These are phyloP conservation scores for Arrhamphus sclerolepis DNA, from an alignment of 2,797 vertebrate species.

Conservation along the genomic window DNA sequence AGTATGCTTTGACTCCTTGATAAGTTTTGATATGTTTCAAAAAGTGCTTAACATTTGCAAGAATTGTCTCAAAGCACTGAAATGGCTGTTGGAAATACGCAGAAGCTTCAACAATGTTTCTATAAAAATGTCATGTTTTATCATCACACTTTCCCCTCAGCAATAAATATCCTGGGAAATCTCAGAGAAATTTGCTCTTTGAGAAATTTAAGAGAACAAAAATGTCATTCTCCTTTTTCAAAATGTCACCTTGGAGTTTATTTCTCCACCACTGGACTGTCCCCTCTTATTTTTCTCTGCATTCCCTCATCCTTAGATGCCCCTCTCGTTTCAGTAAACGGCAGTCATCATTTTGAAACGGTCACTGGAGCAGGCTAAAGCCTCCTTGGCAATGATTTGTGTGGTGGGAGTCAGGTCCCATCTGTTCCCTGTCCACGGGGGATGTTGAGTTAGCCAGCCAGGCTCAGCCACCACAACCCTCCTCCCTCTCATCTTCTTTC, in stretches of 20 bases:
- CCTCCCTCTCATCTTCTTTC: slow-evolving; percentile 30
- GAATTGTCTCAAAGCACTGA: not conserved
- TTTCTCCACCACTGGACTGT: slow-evolving; percentile 4
- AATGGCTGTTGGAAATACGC: not conserved
- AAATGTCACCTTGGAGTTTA: not conserved
- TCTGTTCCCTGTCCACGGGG: slow-evolving; percentile 71
- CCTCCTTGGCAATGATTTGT: slow-evolving; percentile 69
- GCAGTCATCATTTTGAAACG: slow-evolving; percentile 40
- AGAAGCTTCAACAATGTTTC: not conserved
- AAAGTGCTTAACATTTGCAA: not conserved
- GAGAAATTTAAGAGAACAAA: no score
- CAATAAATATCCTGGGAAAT: no score
- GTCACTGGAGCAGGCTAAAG: slow-evolving; percentile 53
- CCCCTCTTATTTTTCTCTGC: slow-evolving; percentile 18
- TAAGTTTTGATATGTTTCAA: no score
- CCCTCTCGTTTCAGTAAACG: slow-evolving; percentile 54
- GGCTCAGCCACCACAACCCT: slow-evolving; percentile 40
- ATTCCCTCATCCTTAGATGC: slow-evolving; percentile 28
- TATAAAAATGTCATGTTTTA: not conserved
- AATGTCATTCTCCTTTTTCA: not conserved
- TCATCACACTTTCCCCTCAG: not conserved
- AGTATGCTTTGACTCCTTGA: no score
- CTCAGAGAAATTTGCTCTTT: no score
- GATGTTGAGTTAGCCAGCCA: slow-evolving; percentile 58
- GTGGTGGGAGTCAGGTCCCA: slow-evolving; percentile 69